phyloP scores from a whole-genome alignment of 2,888 invertebrate genomes.

The Fragum fragum region DNA sequence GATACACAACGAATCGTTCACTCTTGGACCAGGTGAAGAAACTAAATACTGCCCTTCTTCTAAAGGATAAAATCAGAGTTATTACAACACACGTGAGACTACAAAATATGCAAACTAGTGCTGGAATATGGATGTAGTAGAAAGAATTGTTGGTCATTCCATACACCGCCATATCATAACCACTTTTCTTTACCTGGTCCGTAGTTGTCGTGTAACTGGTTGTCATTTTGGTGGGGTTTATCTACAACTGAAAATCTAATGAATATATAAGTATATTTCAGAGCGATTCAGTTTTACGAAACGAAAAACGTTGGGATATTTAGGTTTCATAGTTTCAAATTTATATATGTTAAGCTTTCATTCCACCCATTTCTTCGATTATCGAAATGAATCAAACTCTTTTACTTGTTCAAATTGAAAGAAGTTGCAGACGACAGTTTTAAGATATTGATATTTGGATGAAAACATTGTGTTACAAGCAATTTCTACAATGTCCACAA shows the following conservation, averaged over 20 bases:
- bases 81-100: slow-evolving; percentile 55
- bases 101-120: slow-evolving; percentile 53
- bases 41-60: slow-evolving; percentile 15
- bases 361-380: too few species aligned
- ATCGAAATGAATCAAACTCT: too few species aligned
- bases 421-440: too few species aligned
- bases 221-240: neutral
- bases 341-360: too few species aligned
- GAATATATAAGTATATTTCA: neutral
- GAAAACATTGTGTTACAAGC: too few species aligned
- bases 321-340: too few species aligned
- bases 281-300: neutral
- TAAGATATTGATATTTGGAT: too few species aligned
- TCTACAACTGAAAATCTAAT: neutral
- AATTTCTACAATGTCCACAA: too few species aligned
- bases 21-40: slow-evolving; percentile 68
- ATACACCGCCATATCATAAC: slow-evolving; percentile 64
- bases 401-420: too few species aligned
- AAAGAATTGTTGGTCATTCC: slow-evolving; percentile 61
- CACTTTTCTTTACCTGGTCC: slow-evolving; percentile 20
- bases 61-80: slow-evolving; percentile 53
- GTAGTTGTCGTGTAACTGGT: too few species aligned
- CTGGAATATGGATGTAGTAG: slow-evolving; percentile 61
- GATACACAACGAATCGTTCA: slow-evolving; percentile 68
- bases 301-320: too few species aligned